A percentile compares a stretch with the other conserved stretches of the same genome.
Conservation (phyloP, 2,888 invertebrate species). For the Lathronympha strigana region DNA sequence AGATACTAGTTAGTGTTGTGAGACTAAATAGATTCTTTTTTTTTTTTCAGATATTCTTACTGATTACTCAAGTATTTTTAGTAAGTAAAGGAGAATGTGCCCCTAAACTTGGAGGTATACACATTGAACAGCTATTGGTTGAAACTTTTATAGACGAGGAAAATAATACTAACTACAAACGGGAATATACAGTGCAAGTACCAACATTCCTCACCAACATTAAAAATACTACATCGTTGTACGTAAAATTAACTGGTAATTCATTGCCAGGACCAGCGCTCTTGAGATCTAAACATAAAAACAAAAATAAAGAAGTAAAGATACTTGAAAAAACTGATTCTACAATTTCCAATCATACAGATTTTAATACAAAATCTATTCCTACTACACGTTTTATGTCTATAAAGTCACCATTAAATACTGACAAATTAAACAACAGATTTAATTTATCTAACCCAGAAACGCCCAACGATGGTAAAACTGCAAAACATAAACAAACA, state of each 20-base stretch:
- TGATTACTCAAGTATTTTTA: conserved; percentile 46
- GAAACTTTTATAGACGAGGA: conserved; percentile 47
- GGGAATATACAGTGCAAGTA: not conserved
- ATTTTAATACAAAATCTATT: not conserved
- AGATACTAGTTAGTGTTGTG: not conserved
- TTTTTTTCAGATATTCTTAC: conserved; percentile 51
- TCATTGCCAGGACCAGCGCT: not conserved
- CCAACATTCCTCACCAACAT: not conserved
- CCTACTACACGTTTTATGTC: not conserved
- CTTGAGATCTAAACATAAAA: not conserved
- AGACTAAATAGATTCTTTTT: conserved; percentile 11
- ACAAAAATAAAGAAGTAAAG: not conserved
- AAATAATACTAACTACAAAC: conserved; percentile 16
- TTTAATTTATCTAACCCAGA: not conserved
- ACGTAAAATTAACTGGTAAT: conserved; percentile 18
- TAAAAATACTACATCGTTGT: conserved; percentile 22
- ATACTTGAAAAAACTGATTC: no score
- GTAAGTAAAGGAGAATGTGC: conserved; percentile 48
- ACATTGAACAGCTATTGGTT: conserved; percentile 53
- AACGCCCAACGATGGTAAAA: not conserved
- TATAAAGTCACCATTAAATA: not conserved
- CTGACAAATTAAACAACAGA: not conserved
- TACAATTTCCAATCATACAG: not conserved
- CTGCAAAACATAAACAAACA: not conserved
- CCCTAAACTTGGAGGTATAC: conserved; percentile 56